A percentile compares a stretch with the other conserved stretches of the same genome.
Evolutionary conservation across 2,888 invertebrate species (phyloP).

Genomic region (Zygaena filipendulae): DNA sequence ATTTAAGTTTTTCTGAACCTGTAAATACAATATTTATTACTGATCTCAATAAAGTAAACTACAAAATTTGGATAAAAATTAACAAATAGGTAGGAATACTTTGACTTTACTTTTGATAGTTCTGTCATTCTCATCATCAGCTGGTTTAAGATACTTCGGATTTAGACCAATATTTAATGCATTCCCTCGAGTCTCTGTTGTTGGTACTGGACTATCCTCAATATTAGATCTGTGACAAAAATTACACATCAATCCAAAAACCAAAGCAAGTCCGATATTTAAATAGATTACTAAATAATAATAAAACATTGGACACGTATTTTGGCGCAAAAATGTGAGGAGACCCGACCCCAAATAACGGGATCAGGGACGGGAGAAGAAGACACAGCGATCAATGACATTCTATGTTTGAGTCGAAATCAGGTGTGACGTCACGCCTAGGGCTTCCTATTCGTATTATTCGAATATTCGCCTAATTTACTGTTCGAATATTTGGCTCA

Average conservation of each 20-base stretch:
- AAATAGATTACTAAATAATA: not conserved
- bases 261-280: too few species aligned
- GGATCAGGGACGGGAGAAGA: too few species aligned
- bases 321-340: too few species aligned
- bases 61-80: not conserved
- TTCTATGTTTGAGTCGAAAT: too few species aligned
- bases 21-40: constrained; percentile 16
- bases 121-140: constrained; percentile 25
- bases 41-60: not conserved
- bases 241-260: too few species aligned
- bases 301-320: too few species aligned
- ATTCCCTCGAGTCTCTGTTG: constrained; percentile 21
- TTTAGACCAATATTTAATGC: constrained; percentile 36
- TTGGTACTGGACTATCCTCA: constrained; percentile 40
- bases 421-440: too few species aligned
- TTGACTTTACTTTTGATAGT: constrained; percentile 1
- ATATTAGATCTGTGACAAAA: constrained; percentile 33
- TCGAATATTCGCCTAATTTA: too few species aligned
- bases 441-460: too few species aligned
- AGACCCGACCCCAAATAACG: too few species aligned
- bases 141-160: constrained; percentile 52
- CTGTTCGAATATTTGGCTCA: too few species aligned
- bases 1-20: constrained; percentile 24
- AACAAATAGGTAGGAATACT: not conserved
- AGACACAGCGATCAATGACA: too few species aligned